Base-by-base conservation (phyloP, 2,797 vertebrate species). In the Enteromius viviparus region DNA sequence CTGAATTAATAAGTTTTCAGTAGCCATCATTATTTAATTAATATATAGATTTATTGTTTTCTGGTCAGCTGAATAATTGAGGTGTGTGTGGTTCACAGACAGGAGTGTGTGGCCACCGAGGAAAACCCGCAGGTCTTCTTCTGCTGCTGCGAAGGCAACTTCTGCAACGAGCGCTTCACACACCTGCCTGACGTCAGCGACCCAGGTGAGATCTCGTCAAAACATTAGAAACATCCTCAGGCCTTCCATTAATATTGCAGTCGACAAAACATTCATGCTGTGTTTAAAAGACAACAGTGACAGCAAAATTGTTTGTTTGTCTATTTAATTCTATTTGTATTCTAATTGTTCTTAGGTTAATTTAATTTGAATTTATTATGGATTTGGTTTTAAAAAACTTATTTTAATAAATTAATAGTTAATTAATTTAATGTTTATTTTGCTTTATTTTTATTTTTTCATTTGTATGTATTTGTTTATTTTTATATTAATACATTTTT, bases 41-140 rank as follows among this genome's bases (percentile, higher is more conserved):
- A 14, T 3, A 14, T 47, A 47, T 7, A 7, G 37, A 37, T 37
- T 7, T 37, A 37, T 37, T 51, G 49, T 51, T 19, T 49, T 49
- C 47, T 14, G 15, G 47, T 17, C 47, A 49, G 47, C 14, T 5
- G 37, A 37, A 7, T 37, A 37, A 37, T 37, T 37, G 5, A 51
- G 49, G 2, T 53, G 19, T 53, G 49, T 51, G 49, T 51, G 47
- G 15, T 68, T 6, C 51, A 17, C 91, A 99, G 97, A 77, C 95
- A 96, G 91, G 96, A 97, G 89, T 99, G 97, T 0, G 95, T 99
- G 64, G 97, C 97, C 80, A 98, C 96, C 0, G 97, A 98, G 92
- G 97, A 97, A 87, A 98, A 96, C 86, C 97, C 97, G 32, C 97
- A 98, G 92, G 96, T 99, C 45, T 99, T 97, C 92, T 99, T 99